Conservation (phyloP, 1,140 invertebrate species). For the Megalonaias nervosa region DNA sequence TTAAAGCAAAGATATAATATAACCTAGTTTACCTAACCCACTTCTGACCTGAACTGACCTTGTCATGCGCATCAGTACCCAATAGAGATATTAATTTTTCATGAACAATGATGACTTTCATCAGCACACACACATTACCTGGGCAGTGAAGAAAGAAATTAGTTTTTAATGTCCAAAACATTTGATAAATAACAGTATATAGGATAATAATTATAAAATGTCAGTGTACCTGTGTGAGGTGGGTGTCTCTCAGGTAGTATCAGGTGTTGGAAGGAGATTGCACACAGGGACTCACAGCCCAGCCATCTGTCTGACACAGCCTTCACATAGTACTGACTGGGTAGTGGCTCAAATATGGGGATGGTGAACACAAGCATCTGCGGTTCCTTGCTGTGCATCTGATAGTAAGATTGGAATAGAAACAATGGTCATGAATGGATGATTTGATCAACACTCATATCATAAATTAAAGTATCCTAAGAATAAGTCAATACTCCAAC, state of each 20-base stretch:
- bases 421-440: not conserved
- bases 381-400: conserved; percentile 79
- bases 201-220: not conserved
- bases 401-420: conserved; percentile 5
- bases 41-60: too few relatives aligned
- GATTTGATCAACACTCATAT: too few relatives aligned
- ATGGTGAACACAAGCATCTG: conserved; percentile 96
- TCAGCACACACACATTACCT: too few relatives aligned
- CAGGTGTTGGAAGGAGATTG: conserved; percentile 90
- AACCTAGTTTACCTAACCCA: too few relatives aligned
- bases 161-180: too few relatives aligned
- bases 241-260: conserved; percentile 94
- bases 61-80: too few relatives aligned
- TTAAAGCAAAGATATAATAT: too few relatives aligned
- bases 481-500: not conserved
- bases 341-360: conserved; percentile 91
- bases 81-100: too few relatives aligned
- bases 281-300: conserved; percentile 81
- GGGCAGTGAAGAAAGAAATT: too few relatives aligned
- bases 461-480: not conserved
- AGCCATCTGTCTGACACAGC: conserved; percentile 93
- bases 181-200: not conserved
- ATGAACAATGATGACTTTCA: too few relatives aligned
- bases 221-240: conserved; percentile 85
- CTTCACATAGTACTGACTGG: conserved; percentile 92